Percentiles rank a stretch among this genome's conserved stretches.
phyloP scores from a whole-genome alignment of 2,888 invertebrate species.

The Labia minor region DNA sequence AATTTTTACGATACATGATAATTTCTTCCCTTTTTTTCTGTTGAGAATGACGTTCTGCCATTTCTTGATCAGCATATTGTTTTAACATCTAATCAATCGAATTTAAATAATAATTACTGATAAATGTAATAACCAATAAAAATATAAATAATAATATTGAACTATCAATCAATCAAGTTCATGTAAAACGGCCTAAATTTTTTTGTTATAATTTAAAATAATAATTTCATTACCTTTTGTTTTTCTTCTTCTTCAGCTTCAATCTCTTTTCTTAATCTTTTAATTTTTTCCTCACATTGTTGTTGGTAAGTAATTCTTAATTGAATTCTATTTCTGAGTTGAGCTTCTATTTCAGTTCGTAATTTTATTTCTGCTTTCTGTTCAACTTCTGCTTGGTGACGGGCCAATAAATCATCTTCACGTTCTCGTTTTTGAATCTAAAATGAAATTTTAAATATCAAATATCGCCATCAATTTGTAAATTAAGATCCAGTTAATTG shows the following conservation, averaged over 20 bases:
- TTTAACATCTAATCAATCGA: background rate
- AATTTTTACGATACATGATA: background rate
- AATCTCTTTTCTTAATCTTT: background rate
- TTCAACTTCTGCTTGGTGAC: background rate
- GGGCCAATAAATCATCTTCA: background rate
- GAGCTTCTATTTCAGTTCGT: background rate
- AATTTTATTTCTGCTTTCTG: background rate
- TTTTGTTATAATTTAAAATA: too few relatives aligned
- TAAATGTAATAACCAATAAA: too few relatives aligned
- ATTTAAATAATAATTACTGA: too few relatives aligned
- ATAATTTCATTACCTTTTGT: background rate
- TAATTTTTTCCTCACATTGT: background rate
- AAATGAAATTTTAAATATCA: conserved; percentile 17
- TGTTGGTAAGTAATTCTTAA: background rate
- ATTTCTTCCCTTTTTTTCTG: background rate
- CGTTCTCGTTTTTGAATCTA: conserved; percentile 2
- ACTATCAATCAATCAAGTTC: too few relatives aligned
- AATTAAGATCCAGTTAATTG: background rate
- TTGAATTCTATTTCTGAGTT: background rate
- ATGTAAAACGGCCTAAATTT: too few relatives aligned
- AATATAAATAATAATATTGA: too few relatives aligned
- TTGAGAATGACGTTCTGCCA: background rate
- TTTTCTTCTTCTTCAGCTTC: background rate
- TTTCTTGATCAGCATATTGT: background rate
- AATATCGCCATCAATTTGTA: conserved; percentile 16